Base-by-base conservation (phyloP, 1,140 invertebrate genomes). In the Pantala flavescens region DNA sequence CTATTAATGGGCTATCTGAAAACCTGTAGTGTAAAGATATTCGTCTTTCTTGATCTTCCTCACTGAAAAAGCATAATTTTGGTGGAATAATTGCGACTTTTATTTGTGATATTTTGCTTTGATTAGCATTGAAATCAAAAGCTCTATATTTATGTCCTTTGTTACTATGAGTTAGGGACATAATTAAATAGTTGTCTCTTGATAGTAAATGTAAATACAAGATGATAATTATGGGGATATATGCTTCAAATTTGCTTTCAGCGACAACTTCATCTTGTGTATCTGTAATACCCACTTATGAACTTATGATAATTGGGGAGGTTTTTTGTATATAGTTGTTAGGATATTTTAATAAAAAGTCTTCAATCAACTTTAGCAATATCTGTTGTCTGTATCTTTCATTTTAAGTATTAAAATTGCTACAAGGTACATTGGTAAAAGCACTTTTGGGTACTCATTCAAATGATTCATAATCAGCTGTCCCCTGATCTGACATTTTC, bases 251-350 rank as follows among this genome's bases (percentile, higher is more conserved):
- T 1, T 63, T 63, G 49, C n/a, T 63, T 19, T 16, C 16, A 21
- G 49, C 49, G 12, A 63, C 49, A 16, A 14, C 5, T 16, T 63
- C 49, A 63, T 63, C 49, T 7, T 19, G 49, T 63, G 3, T 63
- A 63, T 63, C 16, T 19, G 3, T 21, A 63, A 7, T 63, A 63
- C 14, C 49, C 28, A 36, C 9, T 5, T 36, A 5, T 49, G 43
- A 11, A 16, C 12, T 63, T 63, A 19, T 63, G 12, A 63, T 63
- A 63, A 7, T 63, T 63, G 49, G 49, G 49, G n/a, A 63, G 49
- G 49, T 63, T 63, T 49, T 63, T 63, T 63, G 49, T 63, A 63
- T 3, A 63, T 63, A 63, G 49, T 63, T 63, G 49, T 63, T 63
- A 63, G 49, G 5, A 36, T 36, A 36, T 63, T 63, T 63, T 63